Evolutionary conservation across 2,797 vertebrate genomes (phyloP).

Genomic region (Sebastes diaconus): DNA sequence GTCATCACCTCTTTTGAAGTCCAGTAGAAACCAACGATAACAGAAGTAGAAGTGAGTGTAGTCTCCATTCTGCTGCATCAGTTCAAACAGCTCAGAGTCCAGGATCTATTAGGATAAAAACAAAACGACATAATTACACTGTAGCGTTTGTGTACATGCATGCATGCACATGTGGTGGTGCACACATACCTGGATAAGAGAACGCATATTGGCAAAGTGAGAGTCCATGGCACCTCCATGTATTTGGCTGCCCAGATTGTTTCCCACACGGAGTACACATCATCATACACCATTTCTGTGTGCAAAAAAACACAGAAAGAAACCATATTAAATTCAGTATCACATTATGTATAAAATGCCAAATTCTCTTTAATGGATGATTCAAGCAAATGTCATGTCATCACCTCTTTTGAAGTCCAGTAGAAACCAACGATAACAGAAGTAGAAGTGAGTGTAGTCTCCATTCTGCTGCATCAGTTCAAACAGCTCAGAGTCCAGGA

Average conservation of each 20-base stretch:
- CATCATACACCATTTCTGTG: slow-evolving; percentile 94
- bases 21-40: slow-evolving; percentile 98
- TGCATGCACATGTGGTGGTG: not conserved
- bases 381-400: not conserved
- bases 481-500: slow-evolving; percentile 96
- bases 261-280: slow-evolving; percentile 97
- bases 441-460: slow-evolving; percentile 99
- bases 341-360: not conserved
- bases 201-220: slow-evolving; percentile 98
- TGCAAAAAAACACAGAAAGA: not conserved
- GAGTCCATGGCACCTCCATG: slow-evolving; percentile 98
- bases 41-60: slow-evolving; percentile 99
- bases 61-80: slow-evolving; percentile 99
- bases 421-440: slow-evolving; percentile 99
- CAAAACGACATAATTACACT: not conserved
- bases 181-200: slow-evolving; percentile 91
- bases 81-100: slow-evolving; percentile 96
- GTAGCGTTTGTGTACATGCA: not conserved
- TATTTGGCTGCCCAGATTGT: slow-evolving; percentile 95
- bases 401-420: slow-evolving; percentile 98
- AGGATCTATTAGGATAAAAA: slow-evolving; percentile 85
- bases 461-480: slow-evolving; percentile 99
- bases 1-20: slow-evolving; percentile 95
- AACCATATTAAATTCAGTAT: not conserved
- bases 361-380: fast-evolving